Percentiles rank a stretch among this genome's conserved stretches.
Evolutionary conservation across 2,797 vertebrate genomes (phyloP).

Genomic region (Coranthus polyacanthus): DNA sequence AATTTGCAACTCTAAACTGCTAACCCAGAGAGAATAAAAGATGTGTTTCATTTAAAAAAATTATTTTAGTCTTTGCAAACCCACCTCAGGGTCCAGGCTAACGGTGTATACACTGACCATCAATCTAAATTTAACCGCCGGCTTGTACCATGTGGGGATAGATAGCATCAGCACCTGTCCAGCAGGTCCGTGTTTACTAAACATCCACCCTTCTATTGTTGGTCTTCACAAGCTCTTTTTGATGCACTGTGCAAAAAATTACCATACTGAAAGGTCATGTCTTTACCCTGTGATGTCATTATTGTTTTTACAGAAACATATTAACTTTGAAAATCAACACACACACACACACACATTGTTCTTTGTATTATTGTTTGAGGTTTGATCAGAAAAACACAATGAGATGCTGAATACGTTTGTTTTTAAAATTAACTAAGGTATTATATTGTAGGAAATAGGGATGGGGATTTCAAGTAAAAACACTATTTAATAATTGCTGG

Average conservation of each 20-base stretch:
- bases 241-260: conserved; percentile 43
- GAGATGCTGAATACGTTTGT: conserved; percentile 8
- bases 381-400: conserved; percentile 2
- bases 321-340: conserved; percentile 20
- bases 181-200: conserved; percentile 74
- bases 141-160: conserved; percentile 19
- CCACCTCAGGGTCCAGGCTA: background rate
- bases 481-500: no score
- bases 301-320: conserved; percentile 55
- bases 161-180: conserved; percentile 60
- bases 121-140: conserved; percentile 18
- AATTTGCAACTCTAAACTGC: background rate
- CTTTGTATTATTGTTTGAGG: conserved; percentile 20
- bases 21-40: background rate
- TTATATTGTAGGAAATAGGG: no score
- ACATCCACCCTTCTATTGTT: conserved; percentile 60
- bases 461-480: no score
- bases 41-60: background rate
- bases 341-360: conserved; percentile 1
- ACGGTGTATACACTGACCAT: background rate
- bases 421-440: no score
- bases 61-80: background rate
- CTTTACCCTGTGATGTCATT: conserved; percentile 38
- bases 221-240: conserved; percentile 38
- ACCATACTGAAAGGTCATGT: conserved; percentile 47